Conservation (phyloP, 2,888 invertebrate species). For the Apamea monoglypha region DNA sequence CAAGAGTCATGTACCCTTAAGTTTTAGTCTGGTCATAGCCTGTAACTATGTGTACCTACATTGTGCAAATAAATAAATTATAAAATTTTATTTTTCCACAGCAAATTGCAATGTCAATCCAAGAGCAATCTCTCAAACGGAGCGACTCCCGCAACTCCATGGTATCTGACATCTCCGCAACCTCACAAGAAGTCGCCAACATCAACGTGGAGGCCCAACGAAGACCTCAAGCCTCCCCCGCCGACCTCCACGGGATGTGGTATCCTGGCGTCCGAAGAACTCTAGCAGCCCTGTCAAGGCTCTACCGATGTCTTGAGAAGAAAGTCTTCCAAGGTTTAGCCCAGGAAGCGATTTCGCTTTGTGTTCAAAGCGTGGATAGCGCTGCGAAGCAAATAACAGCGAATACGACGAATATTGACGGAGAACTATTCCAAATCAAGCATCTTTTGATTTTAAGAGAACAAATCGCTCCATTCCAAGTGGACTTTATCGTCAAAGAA, state of each 20-base stretch:
- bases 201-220: conserved; percentile 87
- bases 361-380: conserved; percentile 96
- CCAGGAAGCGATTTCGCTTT: conserved; percentile 98
- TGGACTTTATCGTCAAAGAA: conserved; percentile 98
- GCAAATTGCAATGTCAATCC: conserved; percentile 92
- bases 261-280: conserved; percentile 99
- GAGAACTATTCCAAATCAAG: conserved; percentile 99
- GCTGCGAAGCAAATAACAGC: conserved; percentile 95
- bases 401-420: conserved; percentile 96
- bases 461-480: conserved; percentile 99
- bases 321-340: conserved; percentile 99
- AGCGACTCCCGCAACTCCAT: conserved; percentile 93
- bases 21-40: background rate
- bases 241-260: conserved; percentile 99
- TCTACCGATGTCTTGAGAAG: conserved; percentile 96
- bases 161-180: conserved; percentile 92
- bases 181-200: conserved; percentile 93
- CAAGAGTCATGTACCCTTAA: background rate
- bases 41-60: background rate
- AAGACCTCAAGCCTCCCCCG: conserved; percentile 93
- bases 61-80: background rate
- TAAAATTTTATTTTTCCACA: conserved; percentile 70
- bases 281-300: conserved; percentile 97
- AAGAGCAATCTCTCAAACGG: conserved; percentile 90
- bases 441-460: conserved; percentile 98